Evolutionary conservation across 2,888 invertebrate species (phyloP).

Genomic region (Scaptomyza cyrtandrae): DNA sequence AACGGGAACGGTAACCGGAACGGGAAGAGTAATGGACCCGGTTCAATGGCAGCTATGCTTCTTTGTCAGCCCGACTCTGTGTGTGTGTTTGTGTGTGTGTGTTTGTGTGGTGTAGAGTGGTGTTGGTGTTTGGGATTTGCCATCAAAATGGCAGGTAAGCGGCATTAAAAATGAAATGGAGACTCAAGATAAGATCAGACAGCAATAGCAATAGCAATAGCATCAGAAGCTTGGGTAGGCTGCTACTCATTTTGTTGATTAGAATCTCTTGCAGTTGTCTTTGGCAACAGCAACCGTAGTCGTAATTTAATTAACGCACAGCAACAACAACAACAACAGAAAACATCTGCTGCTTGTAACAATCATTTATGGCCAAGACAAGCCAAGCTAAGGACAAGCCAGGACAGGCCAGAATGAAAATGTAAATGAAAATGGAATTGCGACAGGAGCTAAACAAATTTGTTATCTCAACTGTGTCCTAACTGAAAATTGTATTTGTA

Average conservation of each 20-base stretch:
- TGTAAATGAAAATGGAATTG: conserved; percentile 55
- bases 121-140: conserved; percentile 22
- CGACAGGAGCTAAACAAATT: conserved; percentile 46
- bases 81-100: conserved; percentile 9
- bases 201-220: neutral
- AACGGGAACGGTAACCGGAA: neutral
- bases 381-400: neutral
- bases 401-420: conserved; percentile 37
- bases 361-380: conserved; percentile 39
- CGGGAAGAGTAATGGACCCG: neutral
- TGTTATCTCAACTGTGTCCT: conserved; percentile 5
- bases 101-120: neutral
- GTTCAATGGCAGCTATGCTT: conserved; percentile 31
- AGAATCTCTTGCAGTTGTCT: conserved; percentile 46
- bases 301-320: conserved; percentile 57
- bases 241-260: conserved; percentile 52
- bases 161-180: conserved; percentile 54
- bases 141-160: conserved; percentile 54
- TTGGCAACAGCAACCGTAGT: conserved; percentile 32
- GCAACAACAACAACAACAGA: conserved; percentile 12
- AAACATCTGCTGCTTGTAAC: conserved; percentile 33
- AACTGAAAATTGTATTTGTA: conserved; percentile 20
- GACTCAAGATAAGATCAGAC: conserved; percentile 47
- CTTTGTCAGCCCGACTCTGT: conserved; percentile 4
- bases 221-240: conserved; percentile 1